Conservation (phyloP, 2,888 invertebrate species). For the Leptopilina drosophilae region DNA sequence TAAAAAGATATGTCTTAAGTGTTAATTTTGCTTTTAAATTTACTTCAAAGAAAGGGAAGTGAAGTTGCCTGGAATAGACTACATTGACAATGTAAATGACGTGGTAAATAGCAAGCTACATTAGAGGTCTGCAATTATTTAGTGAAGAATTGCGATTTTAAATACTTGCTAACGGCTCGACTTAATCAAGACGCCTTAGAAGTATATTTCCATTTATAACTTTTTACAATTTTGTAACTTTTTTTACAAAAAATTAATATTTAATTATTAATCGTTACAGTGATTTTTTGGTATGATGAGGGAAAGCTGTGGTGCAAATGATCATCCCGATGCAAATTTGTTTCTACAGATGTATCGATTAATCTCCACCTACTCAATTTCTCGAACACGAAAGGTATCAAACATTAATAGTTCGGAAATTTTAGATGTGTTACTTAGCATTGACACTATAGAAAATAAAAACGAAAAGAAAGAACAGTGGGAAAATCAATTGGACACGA, state of each 20-base stretch:
- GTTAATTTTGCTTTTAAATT: neutral
- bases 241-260: too few species aligned
- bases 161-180: too few species aligned
- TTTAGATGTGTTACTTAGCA: neutral
- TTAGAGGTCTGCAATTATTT: constrained; percentile 34
- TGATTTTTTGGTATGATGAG: constrained; percentile 43
- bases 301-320: constrained; percentile 33
- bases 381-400: constrained; percentile 24
- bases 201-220: too few species aligned
- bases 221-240: too few species aligned
- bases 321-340: constrained; percentile 31
- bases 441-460: neutral
- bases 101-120: neutral
- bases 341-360: constrained; percentile 37
- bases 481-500: neutral
- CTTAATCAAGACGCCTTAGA: too few species aligned
- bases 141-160: neutral
- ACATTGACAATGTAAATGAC: neutral
- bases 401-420: constrained; percentile 9
- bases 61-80: neutral
- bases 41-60: neutral
- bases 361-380: constrained; percentile 29
- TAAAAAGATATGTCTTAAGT: neutral
- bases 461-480: neutral
- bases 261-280: neutral